phyloP scores from a whole-genome alignment of 2,888 invertebrate species.

The Hydrotaea cyrtoneurina region DNA sequence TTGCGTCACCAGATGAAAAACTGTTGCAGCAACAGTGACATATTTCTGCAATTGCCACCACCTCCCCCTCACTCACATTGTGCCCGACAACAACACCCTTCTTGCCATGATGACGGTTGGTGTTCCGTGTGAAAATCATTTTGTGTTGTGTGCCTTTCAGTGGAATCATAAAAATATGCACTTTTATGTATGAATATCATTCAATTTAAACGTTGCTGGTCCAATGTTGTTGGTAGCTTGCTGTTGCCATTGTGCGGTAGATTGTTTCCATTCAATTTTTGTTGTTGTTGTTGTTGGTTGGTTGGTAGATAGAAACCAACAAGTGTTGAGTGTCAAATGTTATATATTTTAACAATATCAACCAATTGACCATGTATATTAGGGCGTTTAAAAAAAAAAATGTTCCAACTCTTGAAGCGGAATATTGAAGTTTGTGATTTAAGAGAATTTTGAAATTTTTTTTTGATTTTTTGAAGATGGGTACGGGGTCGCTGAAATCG shows the following conservation, averaged over 20 bases:
- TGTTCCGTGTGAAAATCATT: background rate
- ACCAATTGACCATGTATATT: conserved; percentile 15
- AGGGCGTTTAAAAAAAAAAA: too few relatives aligned
- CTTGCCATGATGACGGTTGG: background rate
- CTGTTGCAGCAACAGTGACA: conserved; percentile 1
- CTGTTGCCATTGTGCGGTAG: background rate
- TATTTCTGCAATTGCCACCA: background rate
- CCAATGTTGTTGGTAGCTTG: background rate
- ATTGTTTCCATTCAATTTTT: background rate
- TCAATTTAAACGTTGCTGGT: background rate
- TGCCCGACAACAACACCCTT: background rate
- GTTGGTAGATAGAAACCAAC: conserved; percentile 20
- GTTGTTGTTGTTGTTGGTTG: background rate
- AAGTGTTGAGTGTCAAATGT: conserved; percentile 51
- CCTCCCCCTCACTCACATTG: background rate
- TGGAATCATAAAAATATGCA: background rate
- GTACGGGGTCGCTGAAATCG: too few relatives aligned
- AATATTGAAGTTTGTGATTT: too few relatives aligned
- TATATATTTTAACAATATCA: conserved; percentile 19
- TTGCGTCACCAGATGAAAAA: background rate
- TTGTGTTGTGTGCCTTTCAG: background rate
- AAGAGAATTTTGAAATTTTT: too few relatives aligned
- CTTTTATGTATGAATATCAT: background rate
- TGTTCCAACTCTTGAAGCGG: too few relatives aligned
- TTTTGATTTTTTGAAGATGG: too few relatives aligned